Base-by-base conservation (phyloP, 2,113 vertebrate species). In the Scopus umbretta region DNA sequence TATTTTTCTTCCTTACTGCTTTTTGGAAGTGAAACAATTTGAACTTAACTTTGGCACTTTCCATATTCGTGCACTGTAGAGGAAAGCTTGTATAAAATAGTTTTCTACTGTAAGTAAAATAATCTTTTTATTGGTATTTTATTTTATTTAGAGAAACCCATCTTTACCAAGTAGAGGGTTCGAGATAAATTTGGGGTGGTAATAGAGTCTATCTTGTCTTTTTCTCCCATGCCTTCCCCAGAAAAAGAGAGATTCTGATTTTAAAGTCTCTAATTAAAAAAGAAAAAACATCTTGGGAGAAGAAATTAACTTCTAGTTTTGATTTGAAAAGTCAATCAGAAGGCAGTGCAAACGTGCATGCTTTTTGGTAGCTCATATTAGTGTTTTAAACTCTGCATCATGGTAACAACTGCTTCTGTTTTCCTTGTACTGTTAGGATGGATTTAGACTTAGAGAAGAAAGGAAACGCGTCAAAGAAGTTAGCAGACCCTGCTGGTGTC, bases 401-500 rank as follows among this genome's bases (percentile, higher is more conserved):
- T 53, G 20, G 59, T 92, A 93, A 71, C 42, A 73, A 72, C 59
- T 78, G 62, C 70, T 85, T 93, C 93, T 90, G 73, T 88, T 92
- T 92, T 91, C 81, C 40, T 92, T 76, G 55, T 66, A 27, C 65
- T 50, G 45, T 65, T 86, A 20, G 38, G 59, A 29, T 91, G 55
- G 43, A 88, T 84, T 84, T 94, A 87, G 73, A 43, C 56, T 68
- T 55, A 29, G 50, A 49, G 47, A 90, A 90, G 71, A 92, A 78
- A 95, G 58, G 62, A 86, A 90, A 68, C 29, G 45, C 34, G 40
- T 96, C 90, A 94, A 81, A 92, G 89, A 94, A 93, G 47, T 82
- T 94, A 92, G 81, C 26, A 84, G 73, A 61, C 78, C 53, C 15
- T 86, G 91, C 61, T 80, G 49, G 50, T 92, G 55, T 94, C 71